These are phyloP conservation scores for Suricata suricatta DNA, from an alignment of 2,113 vertebrate genomes.

Conservation along the genomic window DNA sequence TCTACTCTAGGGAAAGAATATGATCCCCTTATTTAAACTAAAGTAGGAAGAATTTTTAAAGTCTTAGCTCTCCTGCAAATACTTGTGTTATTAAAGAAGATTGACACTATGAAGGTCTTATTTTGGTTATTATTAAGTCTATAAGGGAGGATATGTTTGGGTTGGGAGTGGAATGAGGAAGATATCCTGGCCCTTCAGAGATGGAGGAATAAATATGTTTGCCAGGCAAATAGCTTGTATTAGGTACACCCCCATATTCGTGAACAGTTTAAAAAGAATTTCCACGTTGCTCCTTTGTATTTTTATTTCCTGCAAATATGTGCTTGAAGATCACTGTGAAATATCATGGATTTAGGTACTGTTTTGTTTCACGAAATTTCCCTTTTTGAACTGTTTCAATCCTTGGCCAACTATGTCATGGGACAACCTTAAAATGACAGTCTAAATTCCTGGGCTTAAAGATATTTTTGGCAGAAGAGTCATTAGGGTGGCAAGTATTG, in stretches of 20 bases:
- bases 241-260: background rate
- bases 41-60: background rate
- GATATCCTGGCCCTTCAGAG: background rate
- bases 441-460: background rate
- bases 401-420: background rate
- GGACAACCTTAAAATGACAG: background rate
- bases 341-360: background rate
- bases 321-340: background rate
- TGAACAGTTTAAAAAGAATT: background rate
- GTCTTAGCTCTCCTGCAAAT: background rate
- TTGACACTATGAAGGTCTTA: background rate
- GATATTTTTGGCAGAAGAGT: background rate
- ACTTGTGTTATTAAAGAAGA: background rate
- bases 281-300: background rate
- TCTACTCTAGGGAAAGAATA: background rate
- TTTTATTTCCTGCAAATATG: background rate
- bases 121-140: background rate
- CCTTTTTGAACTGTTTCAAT: background rate
- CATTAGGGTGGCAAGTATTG: background rate
- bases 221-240: background rate
- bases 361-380: background rate
- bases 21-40: conserved; percentile 6
- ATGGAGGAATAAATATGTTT: background rate
- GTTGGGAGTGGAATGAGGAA: background rate
- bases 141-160: background rate